phyloP scores from a whole-genome alignment of 2,113 vertebrate genomes.

The Cyprinodon variegatus region DNA sequence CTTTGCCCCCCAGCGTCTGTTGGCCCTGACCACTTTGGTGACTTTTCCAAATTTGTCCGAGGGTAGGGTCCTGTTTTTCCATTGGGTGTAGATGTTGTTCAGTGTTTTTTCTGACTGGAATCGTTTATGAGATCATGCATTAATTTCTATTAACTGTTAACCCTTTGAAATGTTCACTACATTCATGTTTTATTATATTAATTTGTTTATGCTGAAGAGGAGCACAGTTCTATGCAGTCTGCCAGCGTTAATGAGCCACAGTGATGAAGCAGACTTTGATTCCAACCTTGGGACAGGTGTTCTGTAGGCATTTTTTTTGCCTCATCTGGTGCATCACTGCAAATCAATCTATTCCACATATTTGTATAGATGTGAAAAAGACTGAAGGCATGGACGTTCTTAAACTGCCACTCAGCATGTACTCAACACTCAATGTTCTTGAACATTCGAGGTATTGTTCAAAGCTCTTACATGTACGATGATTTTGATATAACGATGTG shows the following conservation, averaged over 20 bases:
- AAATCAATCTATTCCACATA: slow-evolving; percentile 11
- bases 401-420: slow-evolving; percentile 16
- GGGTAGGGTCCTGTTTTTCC: too few relatives aligned
- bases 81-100: too few relatives aligned
- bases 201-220: slow-evolving; percentile 16
- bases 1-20: too few relatives aligned
- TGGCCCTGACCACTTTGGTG: too few relatives aligned
- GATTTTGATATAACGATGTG: not conserved
- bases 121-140: too few relatives aligned
- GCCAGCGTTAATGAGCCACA: slow-evolving; percentile 48
- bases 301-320: slow-evolving; percentile 34
- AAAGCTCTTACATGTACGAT: slow-evolving; percentile 1
- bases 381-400: not conserved
- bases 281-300: slow-evolving; percentile 29
- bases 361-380: slow-evolving; percentile 35
- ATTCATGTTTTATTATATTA: not conserved
- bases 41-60: too few relatives aligned
- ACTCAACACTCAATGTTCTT: slow-evolving; percentile 10
- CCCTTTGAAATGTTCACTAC: too few relatives aligned
- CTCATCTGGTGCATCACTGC: slow-evolving; percentile 20
- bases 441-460: not conserved
- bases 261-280: slow-evolving; percentile 36
- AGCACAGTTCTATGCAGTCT: slow-evolving; percentile 8
- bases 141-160: too few relatives aligned
- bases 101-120: too few relatives aligned